Evolutionary conservation across 2,888 invertebrate genomes (phyloP).

Genomic region (Apotomis betuletana): DNA sequence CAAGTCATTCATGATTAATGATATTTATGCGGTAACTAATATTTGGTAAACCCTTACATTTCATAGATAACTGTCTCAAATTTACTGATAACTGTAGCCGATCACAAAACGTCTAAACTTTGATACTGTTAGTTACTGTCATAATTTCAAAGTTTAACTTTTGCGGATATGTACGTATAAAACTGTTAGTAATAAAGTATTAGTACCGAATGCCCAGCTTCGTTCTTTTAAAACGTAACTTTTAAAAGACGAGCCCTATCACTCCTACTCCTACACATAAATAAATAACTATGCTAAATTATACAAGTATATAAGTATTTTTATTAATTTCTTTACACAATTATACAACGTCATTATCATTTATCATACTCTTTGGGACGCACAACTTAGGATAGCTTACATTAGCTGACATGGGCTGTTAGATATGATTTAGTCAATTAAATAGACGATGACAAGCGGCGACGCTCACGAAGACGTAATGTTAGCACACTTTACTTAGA

Average conservation of each 20-base stretch:
- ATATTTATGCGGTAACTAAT: constrained; percentile 65
- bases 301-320: constrained; percentile 80
- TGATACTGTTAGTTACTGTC: constrained; percentile 57
- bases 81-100: constrained; percentile 39
- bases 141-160: constrained; percentile 76
- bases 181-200: constrained; percentile 65
- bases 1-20: constrained; percentile 54
- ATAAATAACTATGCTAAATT: constrained; percentile 81
- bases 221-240: constrained; percentile 74
- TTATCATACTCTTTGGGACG: constrained; percentile 81
- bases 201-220: constrained; percentile 67
- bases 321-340: constrained; percentile 78
- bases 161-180: constrained; percentile 62
- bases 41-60: constrained; percentile 52
- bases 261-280: constrained; percentile 65
- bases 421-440: constrained; percentile 31
- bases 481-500: constrained; percentile 46
- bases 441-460: constrained; percentile 47
- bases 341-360: constrained; percentile 78
- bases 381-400: constrained; percentile 77
- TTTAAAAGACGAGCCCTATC: constrained; percentile 78
- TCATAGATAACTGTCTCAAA: constrained; percentile 34
- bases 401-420: constrained; percentile 46
- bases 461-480: constrained; percentile 47
- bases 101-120: constrained; percentile 77